These are phyloP conservation scores for Invenusta paracnida DNA, from an alignment of 2,888 invertebrate genomes.

Conservation along the genomic window DNA sequence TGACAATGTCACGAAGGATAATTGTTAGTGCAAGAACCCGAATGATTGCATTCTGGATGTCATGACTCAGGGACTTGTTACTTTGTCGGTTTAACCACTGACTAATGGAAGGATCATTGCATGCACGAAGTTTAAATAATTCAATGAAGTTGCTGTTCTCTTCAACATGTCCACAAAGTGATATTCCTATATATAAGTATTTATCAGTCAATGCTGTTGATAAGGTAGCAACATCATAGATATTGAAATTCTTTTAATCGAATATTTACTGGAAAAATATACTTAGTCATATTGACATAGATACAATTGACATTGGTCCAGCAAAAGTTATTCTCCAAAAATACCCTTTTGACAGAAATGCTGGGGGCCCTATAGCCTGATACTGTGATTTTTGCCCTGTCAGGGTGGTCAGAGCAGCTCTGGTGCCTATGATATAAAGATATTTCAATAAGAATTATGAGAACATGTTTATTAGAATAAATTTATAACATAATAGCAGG, in stretches of 20 bases:
- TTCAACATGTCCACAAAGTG: neutral
- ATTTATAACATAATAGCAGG: too few species aligned
- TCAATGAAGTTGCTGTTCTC: neutral
- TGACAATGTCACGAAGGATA: neutral
- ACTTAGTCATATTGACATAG: slow-evolving; percentile 26
- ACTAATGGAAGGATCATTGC: neutral
- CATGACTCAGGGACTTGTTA: neutral
- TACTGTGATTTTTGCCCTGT: too few species aligned
- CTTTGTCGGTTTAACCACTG: neutral
- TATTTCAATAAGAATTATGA: too few species aligned
- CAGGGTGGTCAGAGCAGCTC: too few species aligned
- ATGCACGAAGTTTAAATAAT: neutral
- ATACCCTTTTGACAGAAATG: too few species aligned
- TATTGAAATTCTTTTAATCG: slow-evolving; percentile 18
- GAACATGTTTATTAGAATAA: too few species aligned
- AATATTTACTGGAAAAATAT: slow-evolving; percentile 26
- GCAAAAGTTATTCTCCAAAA: too few species aligned
- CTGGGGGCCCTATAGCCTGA: too few species aligned
- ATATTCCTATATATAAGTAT: too few species aligned
- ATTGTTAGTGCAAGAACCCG: neutral
- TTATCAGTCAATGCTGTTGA: too few species aligned
- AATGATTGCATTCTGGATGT: neutral
- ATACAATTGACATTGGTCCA: too few species aligned
- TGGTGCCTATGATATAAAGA: too few species aligned
- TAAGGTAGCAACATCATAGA: slow-evolving; percentile 29